Evolutionary conservation across 92 coral and sea anemone species (phyloP).

Genomic region (Heliopora coerulea): DNA sequence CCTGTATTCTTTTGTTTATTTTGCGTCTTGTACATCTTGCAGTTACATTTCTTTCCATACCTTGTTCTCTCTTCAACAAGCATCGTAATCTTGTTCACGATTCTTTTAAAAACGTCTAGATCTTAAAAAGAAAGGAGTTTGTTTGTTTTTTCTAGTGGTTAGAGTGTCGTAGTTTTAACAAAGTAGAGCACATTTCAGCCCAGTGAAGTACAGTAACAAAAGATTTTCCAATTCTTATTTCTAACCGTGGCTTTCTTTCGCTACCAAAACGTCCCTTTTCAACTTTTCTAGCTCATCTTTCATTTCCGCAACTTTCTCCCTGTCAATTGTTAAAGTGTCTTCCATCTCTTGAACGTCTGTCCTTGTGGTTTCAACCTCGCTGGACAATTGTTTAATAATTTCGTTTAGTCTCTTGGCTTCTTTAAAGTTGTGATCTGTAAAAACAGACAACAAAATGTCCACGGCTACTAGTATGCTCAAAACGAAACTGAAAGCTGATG

Average conservation of each 20-base stretch:
- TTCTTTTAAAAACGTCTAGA: neutral
- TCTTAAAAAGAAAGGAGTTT: neutral
- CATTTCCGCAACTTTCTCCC: neutral
- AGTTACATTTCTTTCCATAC: neutral
- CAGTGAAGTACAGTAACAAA: too few relatives aligned
- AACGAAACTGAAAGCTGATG: too few relatives aligned
- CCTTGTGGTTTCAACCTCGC: conserved; percentile 40
- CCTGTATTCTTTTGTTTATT: too few relatives aligned
- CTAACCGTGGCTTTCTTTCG: conserved; percentile 19
- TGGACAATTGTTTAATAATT: conserved; percentile 54
- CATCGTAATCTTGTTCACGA: conserved; percentile 1
- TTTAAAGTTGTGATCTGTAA: conserved; percentile 67
- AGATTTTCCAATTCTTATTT: neutral
- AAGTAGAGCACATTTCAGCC: too few relatives aligned
- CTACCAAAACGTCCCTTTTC: neutral
- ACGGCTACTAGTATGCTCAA: too few relatives aligned
- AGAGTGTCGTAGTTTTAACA: too few relatives aligned
- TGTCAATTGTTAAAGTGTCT: neutral
- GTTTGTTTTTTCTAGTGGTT: neutral
- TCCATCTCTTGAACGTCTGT: conserved; percentile 2
- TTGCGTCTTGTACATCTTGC: too few relatives aligned
- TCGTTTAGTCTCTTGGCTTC: conserved; percentile 83
- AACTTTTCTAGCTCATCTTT: conserved; percentile 8
- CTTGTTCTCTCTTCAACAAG: neutral
- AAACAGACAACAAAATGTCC: neutral